A percentile compares a stretch with the other conserved stretches of the same genome.
Conservation (phyloP, 2,113 vertebrate species). For the Artemisiospiza belli region DNA sequence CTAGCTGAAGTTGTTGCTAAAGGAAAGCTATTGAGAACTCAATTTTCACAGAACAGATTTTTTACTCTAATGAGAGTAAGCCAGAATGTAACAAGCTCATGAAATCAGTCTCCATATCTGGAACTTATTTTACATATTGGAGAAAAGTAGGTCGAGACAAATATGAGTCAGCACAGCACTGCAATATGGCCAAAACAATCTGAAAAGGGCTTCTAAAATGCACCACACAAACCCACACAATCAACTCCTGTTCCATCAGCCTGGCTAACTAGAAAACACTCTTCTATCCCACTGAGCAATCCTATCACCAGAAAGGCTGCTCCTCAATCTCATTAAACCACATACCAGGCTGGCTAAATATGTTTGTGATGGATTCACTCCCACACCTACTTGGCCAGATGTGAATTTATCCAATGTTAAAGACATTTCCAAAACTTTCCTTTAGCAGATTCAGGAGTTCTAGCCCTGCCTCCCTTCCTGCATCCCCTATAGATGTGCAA, state of each 20-base stretch:
- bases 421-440: not conserved
- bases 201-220: conserved; percentile 12
- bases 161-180: conserved; percentile 43
- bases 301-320: not conserved
- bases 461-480: not conserved
- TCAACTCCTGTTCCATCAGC: not conserved
- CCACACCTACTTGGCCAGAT: not conserved
- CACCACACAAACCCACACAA: not conserved
- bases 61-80: not conserved
- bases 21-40: not conserved
- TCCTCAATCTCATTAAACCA: not conserved
- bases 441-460: not conserved
- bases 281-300: not conserved
- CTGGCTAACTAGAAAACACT: not conserved
- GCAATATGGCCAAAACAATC: not conserved
- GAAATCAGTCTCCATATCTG: conserved; percentile 10
- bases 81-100: conserved; percentile 4
- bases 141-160: conserved; percentile 42
- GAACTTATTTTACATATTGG: conserved; percentile 20
- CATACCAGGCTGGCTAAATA: not conserved
- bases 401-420: not conserved
- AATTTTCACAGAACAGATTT: not conserved
- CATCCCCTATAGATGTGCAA: rapidly evolving
- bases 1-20: not conserved
- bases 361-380: not conserved